These are phyloP conservation scores for Battus philenor DNA, from an alignment of 1,140 invertebrate genomes.

Conservation along the genomic window DNA sequence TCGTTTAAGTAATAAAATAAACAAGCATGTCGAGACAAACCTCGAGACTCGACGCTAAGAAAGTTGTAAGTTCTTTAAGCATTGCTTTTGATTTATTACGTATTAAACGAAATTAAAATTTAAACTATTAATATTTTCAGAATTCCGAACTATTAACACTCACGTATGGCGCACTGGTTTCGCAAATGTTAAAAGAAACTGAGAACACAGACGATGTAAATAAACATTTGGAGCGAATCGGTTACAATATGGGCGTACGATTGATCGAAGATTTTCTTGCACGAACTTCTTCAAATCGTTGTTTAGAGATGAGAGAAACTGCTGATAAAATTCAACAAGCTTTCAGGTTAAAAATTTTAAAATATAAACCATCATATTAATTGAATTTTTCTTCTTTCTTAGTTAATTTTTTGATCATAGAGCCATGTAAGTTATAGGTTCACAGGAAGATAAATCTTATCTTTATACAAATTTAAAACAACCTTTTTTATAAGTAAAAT, in stretches of 20 bases:
- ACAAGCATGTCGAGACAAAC: conserved; percentile 66
- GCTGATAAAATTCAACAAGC: conserved; percentile 95
- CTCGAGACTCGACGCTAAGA: conserved; percentile 69
- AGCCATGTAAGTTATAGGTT: neutral
- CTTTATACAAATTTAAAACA: too few species aligned
- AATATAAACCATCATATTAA: neutral
- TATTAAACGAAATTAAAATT: neutral
- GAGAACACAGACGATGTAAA: conserved; percentile 98
- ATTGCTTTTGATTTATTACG: neutral
- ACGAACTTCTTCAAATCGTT: conserved; percentile 91
- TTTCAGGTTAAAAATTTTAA: conserved; percentile 52
- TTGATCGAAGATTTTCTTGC: conserved; percentile 99
- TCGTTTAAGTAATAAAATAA: too few species aligned
- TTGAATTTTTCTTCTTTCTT: neutral
- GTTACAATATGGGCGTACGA: conserved; percentile 98
- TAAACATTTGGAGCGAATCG: conserved; percentile 94
- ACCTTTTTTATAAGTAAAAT: too few species aligned
- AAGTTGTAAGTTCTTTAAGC: conserved; percentile 56
- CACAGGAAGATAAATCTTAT: too few species aligned
- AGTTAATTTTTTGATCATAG: neutral
- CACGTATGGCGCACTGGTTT: conserved; percentile 98
- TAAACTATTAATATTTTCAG: conserved; percentile 76
- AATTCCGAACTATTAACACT: conserved; percentile 98
- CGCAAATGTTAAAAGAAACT: conserved; percentile 97
- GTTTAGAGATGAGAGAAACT: conserved; percentile 97